Percentiles rank a stretch among this genome's conserved stretches.
phyloP scores from a whole-genome alignment of 2,888 invertebrate species.

The Antitype chi region DNA sequence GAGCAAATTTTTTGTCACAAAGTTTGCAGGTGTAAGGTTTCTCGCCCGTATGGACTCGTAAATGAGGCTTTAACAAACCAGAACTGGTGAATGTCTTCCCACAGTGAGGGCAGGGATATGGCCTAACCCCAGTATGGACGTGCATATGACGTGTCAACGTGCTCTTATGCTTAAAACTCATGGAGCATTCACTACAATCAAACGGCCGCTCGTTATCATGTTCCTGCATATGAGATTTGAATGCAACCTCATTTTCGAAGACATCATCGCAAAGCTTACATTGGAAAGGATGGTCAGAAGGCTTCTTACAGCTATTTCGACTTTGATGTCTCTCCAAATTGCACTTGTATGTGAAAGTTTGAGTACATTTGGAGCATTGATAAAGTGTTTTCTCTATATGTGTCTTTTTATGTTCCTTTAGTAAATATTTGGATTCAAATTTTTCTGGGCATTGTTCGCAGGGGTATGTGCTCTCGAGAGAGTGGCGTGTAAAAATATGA shows the following conservation, averaged over 20 bases:
- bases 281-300: conserved; percentile 31
- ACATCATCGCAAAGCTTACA: conserved; percentile 67
- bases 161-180: conserved; percentile 78
- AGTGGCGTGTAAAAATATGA: conserved; percentile 64
- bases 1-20: conserved; percentile 78
- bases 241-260: conserved; percentile 64
- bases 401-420: conserved; percentile 70
- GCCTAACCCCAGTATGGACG: conserved; percentile 71
- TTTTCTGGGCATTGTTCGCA: conserved; percentile 73
- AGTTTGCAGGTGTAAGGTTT: conserved; percentile 72
- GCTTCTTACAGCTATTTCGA: conserved; percentile 58
- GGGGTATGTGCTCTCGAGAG: conserved; percentile 44
- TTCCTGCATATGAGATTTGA: conserved; percentile 67
- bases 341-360: conserved; percentile 66
- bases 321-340: conserved; percentile 68
- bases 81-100: conserved; percentile 75
- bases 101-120: conserved; percentile 75
- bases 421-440: conserved; percentile 74
- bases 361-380: conserved; percentile 66
- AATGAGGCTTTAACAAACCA: conserved; percentile 72
- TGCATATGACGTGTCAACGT: conserved; percentile 77
- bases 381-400: conserved; percentile 70
- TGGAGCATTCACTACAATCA: conserved; percentile 58
- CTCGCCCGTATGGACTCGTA: conserved; percentile 77
- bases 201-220: conserved; percentile 64